A percentile compares a stretch with the other conserved stretches of the same genome.
Evolutionary conservation across 2,113 vertebrate genomes (phyloP).

Genomic region (Drymodes brunneopygia): DNA sequence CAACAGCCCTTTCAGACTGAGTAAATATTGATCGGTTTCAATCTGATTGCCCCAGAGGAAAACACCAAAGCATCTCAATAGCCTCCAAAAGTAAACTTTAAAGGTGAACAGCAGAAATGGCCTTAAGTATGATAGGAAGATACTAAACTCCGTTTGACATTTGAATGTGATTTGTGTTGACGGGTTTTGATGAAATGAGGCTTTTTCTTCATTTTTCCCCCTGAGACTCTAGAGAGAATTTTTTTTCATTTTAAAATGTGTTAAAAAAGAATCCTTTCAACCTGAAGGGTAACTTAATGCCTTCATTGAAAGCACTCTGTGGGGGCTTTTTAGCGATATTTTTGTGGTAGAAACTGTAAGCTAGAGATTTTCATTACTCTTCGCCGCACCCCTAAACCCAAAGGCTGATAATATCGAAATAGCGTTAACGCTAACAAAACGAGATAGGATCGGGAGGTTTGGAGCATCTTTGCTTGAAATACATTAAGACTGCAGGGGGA

Average conservation of each 20-base stretch:
- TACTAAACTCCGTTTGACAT: background rate
- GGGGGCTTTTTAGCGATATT: background rate
- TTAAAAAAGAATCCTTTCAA: background rate
- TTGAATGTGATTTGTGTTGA: background rate
- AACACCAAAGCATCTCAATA: constrained; percentile 76
- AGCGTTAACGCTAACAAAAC: background rate
- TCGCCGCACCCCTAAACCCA: background rate
- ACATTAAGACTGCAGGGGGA: rapidly evolving
- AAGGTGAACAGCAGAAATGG: constrained; percentile 67
- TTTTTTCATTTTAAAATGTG: background rate
- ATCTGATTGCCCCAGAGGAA: constrained; percentile 85
- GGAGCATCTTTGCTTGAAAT: background rate
- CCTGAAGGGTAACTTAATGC: background rate
- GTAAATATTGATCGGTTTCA: constrained; percentile 88
- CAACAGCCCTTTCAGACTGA: constrained; percentile 86
- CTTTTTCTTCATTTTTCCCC: background rate
- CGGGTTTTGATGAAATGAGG: background rate
- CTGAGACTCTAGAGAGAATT: background rate
- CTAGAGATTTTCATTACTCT: background rate
- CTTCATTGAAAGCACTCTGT: background rate
- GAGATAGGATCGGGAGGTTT: background rate
- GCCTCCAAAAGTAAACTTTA: constrained; percentile 81
- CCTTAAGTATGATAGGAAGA: constrained; percentile 42
- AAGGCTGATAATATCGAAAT: background rate
- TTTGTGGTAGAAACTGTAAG: background rate